phyloP scores from a whole-genome alignment of 2,113 vertebrate species.

The Varanus salvator region DNA sequence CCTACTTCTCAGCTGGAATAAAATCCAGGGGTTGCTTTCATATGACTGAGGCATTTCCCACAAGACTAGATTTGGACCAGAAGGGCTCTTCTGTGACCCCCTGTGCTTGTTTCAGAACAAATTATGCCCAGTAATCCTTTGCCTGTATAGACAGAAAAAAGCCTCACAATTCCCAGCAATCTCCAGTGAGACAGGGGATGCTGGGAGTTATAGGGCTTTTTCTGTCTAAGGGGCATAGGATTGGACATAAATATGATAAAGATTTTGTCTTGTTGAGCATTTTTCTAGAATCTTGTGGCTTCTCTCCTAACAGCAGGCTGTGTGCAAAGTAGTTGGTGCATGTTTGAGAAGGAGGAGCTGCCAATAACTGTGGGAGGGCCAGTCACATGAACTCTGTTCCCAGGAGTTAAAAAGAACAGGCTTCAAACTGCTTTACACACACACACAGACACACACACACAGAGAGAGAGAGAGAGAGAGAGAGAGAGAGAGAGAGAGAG shows the following conservation, averaged over 20 bases:
- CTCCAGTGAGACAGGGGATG: too few species aligned
- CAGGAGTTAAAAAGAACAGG: not conserved
- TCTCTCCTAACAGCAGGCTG: not conserved
- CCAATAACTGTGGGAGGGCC: not conserved
- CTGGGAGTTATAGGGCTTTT: too few species aligned
- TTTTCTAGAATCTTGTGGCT: not conserved
- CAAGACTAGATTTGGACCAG: too few species aligned
- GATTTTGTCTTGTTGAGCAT: not conserved
- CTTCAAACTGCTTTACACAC: not conserved
- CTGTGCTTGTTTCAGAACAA: not conserved
- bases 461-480: too few species aligned
- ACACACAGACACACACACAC: too few species aligned
- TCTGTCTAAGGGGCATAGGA: too few species aligned
- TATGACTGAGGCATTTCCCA: not conserved
- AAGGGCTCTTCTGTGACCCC: not conserved
- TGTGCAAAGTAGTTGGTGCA: not conserved
- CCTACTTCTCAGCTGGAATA: not conserved
- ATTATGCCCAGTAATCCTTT: not conserved
- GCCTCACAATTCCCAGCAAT: too few species aligned
- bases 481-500: too few species aligned
- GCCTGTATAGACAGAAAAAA: too few species aligned
- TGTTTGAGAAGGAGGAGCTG: not conserved
- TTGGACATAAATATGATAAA: not conserved
- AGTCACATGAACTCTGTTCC: not conserved
- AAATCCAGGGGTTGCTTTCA: constrained; percentile 1